Evolutionary conservation across 2,797 vertebrate genomes (phyloP), one percentile per base, ranked within the genome.

Genomic region (Scyliorhinus canicula): DNA sequence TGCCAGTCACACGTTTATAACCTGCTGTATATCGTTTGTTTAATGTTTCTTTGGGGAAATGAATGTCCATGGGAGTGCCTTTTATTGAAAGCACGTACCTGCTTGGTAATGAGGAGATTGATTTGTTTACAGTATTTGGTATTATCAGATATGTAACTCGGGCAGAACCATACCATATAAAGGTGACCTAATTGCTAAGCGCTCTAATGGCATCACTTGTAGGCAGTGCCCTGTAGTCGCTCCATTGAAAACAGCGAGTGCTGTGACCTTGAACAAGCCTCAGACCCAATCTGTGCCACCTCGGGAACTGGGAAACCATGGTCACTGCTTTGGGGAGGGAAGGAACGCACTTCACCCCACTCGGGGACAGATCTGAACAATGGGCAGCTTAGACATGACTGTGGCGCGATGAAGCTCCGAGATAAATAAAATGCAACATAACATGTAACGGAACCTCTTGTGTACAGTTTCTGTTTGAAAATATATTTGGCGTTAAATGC

Each of bases 1-100:
- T 99, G 96, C 95, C 96, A 95, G 21, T 60, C 55, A n/a, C 47
- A 55, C 65, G 52, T 67, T 52, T 60, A n/a, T 90, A 88, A 88
- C 14, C 52, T 57, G 28, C 31, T 88, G 52, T 55, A 57, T 26
- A 7, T 88, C 60, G n/a, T 40, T 79, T 40, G 40, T 79, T 79
- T n/a, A 16, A 40, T 44, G n/a, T 60, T 90, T 55, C 35, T 90
- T n/a, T 2, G 31, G 55, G 35, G 86, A 63, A 19, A 21, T 0
- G 77, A 79, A 47, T 63, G 14, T 24, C 35, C 16, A 9, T 7
- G 21, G 35, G 57, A 31, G 26, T 71, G 57, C 63, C 11, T 85
- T 85, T 90, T n/a, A 60, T 60, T 60, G 35, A 77, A 74, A 74
- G 35, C 11, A n/a, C 14, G 5, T 35, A 31, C 55, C 35, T 14